A percentile compares a stretch with the other conserved stretches of the same genome.
phyloP scores from a whole-genome alignment of 2,797 vertebrate species.

The Sternarchorhynchus goeldii region DNA sequence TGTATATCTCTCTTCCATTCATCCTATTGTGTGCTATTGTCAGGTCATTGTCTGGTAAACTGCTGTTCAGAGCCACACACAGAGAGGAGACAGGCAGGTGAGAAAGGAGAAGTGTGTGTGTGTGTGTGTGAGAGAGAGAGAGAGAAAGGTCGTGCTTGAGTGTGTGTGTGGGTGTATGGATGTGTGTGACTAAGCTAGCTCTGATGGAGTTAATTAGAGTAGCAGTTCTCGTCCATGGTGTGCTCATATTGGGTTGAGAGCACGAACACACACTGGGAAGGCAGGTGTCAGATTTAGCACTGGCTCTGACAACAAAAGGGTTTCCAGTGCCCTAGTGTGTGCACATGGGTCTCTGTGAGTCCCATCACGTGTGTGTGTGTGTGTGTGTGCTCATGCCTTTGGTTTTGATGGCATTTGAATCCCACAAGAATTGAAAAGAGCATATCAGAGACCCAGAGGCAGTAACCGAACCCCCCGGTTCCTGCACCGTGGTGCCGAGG shows the following conservation, averaged over 20 bases:
- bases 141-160: neutral
- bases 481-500: slow-evolving; percentile 49
- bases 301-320: slow-evolving; percentile 8
- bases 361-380: neutral
- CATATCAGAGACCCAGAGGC: neutral
- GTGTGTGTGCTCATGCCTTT: slow-evolving; percentile 3
- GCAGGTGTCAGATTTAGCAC: slow-evolving; percentile 36
- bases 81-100: neutral
- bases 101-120: slow-evolving; percentile 5
- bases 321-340: neutral
- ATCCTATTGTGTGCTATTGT: slow-evolving; percentile 10
- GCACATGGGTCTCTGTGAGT: too few relatives aligned
- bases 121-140: slow-evolving; percentile 11
- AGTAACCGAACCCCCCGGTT: slow-evolving; percentile 46
- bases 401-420: slow-evolving; percentile 23
- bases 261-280: slow-evolving; percentile 25
- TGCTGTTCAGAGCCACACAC: neutral
- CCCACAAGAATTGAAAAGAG: slow-evolving; percentile 2
- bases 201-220: slow-evolving; percentile 32
- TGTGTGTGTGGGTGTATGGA: neutral
- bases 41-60: neutral
- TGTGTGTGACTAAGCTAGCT: slow-evolving; percentile 19
- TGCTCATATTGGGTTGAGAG: slow-evolving; percentile 10
- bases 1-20: neutral
- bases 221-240: neutral